Base-by-base conservation (phyloP, 2,113 vertebrate genomes). In the Gallinago media region DNA sequence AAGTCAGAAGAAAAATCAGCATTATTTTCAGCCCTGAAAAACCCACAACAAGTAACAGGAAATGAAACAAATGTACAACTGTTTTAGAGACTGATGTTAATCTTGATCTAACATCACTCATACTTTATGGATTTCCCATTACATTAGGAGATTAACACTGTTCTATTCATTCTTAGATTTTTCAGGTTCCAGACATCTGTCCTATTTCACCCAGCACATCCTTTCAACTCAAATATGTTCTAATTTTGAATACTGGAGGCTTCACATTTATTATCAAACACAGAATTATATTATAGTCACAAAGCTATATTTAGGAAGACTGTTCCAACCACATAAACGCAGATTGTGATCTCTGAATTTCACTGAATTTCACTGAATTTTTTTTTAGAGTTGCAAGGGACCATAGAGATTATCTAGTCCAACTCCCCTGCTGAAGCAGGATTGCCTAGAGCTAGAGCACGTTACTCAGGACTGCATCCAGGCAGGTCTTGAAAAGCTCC, bases 31-130 rank as follows among this genome's bases (percentile, higher is more conserved):
- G 77, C 66, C 55, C 42, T 76, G 31, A 80, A 85, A 92, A 23
- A 59, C 54, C 87, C 70, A 80, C 49, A 49, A 58, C 66, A 85
- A 87, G 88, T 66, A 94, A 95, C 54, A 85, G 95, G 94, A 97
- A 96, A 94, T 87, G 70, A 97, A 96, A 91, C 44, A 94, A 97
- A 96, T 82, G 88, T 91, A 82, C 81, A 89, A 85, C 29, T 77
- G 70, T 59, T 80, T 75, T 17, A 83, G 56, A 54, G 49, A 94
- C 21, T 23, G 38, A 47, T 50, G 50, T 42, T 96, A 96, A 95
- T 94, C 95, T 94, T 66, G 38, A 85, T 68, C 63, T 95, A 90
- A 94, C 82, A 96, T 90, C 88, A 71, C 23, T 96, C 68, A 71
- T 88, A 92, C 47, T 96, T 77, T 8, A 78, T 16, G 78, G 90